A percentile compares a stretch with the other conserved stretches of the same genome.
Evolutionary conservation across 2,888 invertebrate species (phyloP).

Genomic region (Oligia fasciuncula): DNA sequence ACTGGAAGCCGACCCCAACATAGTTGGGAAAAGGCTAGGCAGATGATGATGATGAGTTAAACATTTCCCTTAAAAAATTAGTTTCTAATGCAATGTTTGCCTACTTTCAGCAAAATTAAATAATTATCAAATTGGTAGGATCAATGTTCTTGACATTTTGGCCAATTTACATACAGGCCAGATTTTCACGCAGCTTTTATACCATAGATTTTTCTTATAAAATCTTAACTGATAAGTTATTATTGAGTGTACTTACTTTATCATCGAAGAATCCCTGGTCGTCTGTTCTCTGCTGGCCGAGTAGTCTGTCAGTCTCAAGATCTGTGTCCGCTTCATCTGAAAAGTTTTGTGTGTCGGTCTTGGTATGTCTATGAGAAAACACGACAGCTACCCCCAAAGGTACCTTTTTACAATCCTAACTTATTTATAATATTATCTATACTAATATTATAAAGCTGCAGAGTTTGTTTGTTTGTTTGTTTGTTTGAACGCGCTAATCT

Average conservation of each 20-base stretch:
- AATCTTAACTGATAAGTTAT: not conserved
- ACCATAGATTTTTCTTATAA: not conserved
- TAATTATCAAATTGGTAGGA: not conserved
- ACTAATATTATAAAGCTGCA: too few species aligned
- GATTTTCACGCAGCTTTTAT: not conserved
- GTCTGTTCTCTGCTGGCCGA: slow-evolving; percentile 98
- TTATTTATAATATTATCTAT: too few species aligned
- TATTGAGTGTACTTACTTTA: slow-evolving; percentile 88
- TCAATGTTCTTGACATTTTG: not conserved
- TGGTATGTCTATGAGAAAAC: not conserved
- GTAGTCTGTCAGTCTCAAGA: slow-evolving; percentile 98
- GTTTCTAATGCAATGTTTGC: too few species aligned
- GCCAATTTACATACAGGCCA: not conserved
- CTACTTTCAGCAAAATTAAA: too few species aligned
- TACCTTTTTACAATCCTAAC: not conserved
- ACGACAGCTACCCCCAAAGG: not conserved
- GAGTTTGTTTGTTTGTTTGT: too few species aligned
- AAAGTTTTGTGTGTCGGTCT: slow-evolving; percentile 5
- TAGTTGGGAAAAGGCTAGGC: too few species aligned
- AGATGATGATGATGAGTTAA: too few species aligned
- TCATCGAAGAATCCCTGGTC: slow-evolving; percentile 98
- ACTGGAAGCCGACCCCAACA: too few species aligned
- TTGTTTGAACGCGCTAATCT: too few species aligned
- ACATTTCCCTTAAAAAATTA: too few species aligned
- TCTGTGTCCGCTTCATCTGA: slow-evolving; percentile 98